Conservation (phyloP, 2,113 vertebrate genomes). For the Donacobius atricapilla region DNA sequence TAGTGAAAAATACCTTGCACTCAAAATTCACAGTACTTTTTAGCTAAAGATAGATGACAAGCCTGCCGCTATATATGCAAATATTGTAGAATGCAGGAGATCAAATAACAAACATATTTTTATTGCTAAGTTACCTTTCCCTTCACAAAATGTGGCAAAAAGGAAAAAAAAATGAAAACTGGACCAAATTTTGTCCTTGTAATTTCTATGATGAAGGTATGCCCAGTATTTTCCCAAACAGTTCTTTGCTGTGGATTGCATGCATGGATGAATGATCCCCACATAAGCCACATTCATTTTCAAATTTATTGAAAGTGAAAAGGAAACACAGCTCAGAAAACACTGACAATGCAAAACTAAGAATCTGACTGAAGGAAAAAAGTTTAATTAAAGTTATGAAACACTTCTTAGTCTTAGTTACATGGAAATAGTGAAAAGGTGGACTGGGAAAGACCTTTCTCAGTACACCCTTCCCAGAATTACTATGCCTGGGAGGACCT, state of each 20-base stretch:
- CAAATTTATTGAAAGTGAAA: neutral
- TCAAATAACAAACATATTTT: neutral
- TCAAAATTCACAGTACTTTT: neutral
- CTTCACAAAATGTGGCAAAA: neutral
- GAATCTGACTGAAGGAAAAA: neutral
- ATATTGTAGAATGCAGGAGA: neutral
- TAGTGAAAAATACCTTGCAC: neutral
- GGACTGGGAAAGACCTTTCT: neutral
- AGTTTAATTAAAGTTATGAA: neutral
- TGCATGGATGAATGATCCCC: neutral
- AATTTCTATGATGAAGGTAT: neutral
- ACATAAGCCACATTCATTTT: neutral
- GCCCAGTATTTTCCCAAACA: neutral
- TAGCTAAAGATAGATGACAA: neutral
- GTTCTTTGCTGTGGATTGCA: neutral
- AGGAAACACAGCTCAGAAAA: neutral
- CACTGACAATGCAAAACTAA: neutral
- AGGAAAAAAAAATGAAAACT: neutral
- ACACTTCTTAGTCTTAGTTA: neutral
- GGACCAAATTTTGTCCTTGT: neutral
- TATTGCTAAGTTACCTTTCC: neutral
- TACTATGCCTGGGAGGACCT: neutral
- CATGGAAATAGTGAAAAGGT: neutral
- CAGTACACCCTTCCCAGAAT: neutral
- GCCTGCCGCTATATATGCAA: neutral